A percentile compares a stretch with the other conserved stretches of the same genome.
Conservation (phyloP, 2,113 vertebrate genomes). For the Elgaria multicarinata region DNA sequence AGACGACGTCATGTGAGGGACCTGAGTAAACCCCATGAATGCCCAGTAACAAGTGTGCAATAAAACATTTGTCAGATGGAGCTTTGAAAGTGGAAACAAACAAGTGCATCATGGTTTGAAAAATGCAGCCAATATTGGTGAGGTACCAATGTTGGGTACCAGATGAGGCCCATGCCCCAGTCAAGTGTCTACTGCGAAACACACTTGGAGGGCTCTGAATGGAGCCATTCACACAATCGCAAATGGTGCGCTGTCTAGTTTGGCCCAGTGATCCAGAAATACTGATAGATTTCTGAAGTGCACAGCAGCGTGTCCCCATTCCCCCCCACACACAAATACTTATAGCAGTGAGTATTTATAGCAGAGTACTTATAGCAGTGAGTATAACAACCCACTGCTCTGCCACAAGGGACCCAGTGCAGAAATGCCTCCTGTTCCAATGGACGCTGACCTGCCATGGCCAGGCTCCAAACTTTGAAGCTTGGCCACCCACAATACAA, state of each 20-base stretch:
- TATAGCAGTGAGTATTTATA: constrained; percentile 46
- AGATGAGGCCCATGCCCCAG: too few species aligned
- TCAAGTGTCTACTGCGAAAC: too few species aligned
- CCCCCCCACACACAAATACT: constrained; percentile 14
- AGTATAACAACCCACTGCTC: constrained; percentile 60
- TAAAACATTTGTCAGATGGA: too few species aligned
- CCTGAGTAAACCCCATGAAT: too few species aligned
- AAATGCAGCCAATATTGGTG: too few species aligned
- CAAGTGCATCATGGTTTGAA: neutral
- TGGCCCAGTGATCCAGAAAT: neutral
- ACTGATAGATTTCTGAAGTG: neutral
- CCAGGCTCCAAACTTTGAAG: constrained; percentile 48
- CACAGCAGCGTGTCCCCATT: neutral
- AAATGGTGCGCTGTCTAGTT: neutral
- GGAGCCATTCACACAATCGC: neutral
- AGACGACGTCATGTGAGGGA: too few species aligned
- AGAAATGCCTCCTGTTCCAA: constrained; percentile 36
- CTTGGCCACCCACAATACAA: constrained; percentile 20
- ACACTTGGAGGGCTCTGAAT: neutral
- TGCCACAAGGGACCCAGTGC: constrained; percentile 60
- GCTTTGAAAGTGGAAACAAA: too few species aligned
- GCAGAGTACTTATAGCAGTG: constrained; percentile 73
- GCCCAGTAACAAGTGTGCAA: too few species aligned
- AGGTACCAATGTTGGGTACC: too few species aligned
- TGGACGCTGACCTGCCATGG: constrained; percentile 67